phyloP scores from a whole-genome alignment of 2,888 invertebrate genomes.

The Aplocera efformata region DNA sequence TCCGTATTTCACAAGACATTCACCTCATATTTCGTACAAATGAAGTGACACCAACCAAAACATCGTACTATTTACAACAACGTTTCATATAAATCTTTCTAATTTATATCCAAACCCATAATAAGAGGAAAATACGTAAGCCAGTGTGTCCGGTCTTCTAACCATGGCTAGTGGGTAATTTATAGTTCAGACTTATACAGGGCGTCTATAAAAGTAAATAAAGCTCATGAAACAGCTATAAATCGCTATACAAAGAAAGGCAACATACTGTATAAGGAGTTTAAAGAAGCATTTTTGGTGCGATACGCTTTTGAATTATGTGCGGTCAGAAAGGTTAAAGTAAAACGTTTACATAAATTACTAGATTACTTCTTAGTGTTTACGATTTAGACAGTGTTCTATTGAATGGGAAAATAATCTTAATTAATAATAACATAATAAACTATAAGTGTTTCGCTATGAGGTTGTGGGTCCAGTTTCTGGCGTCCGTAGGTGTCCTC shows the following conservation, averaged over 20 bases:
- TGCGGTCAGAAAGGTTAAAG: slow-evolving; percentile 37
- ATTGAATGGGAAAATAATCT: background rate
- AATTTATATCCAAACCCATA: slow-evolving; percentile 77
- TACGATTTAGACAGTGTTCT: background rate
- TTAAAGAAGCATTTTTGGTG: slow-evolving; percentile 45
- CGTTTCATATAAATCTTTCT: slow-evolving; percentile 61
- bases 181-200: slow-evolving; percentile 62
- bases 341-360: slow-evolving; percentile 30
- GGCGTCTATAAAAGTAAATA: slow-evolving; percentile 75
- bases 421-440: slow-evolving; percentile 10
- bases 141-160: slow-evolving; percentile 56
- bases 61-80: slow-evolving; percentile 26
- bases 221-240: slow-evolving; percentile 74
- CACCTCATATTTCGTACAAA: slow-evolving; percentile 49
- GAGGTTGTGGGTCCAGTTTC: too few relatives aligned
- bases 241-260: slow-evolving; percentile 67
- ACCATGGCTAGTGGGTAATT: slow-evolving; percentile 58
- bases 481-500: too few relatives aligned
- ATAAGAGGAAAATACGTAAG: slow-evolving; percentile 71
- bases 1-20: slow-evolving; percentile 39
- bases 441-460: too few relatives aligned
- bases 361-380: slow-evolving; percentile 10
- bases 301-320: slow-evolving; percentile 50
- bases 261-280: slow-evolving; percentile 48
- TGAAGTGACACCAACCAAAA: slow-evolving; percentile 40